Base-by-base conservation (phyloP, 2,113 vertebrate genomes). In the Cichladusa arquata region DNA sequence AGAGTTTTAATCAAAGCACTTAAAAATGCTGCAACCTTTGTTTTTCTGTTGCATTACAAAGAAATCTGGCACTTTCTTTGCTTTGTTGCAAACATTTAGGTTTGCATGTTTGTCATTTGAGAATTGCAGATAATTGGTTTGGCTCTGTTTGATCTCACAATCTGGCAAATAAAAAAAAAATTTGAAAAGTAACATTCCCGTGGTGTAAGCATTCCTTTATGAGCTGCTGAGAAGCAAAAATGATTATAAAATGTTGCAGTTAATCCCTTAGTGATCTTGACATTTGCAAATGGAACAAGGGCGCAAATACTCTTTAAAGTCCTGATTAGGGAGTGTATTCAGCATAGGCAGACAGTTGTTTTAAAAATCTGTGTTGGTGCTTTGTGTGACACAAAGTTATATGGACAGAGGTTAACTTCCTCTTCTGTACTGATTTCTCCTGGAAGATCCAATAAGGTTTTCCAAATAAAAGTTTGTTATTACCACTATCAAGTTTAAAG, bases 231-330 rank as follows among this genome's bases (percentile, higher is more conserved):
- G 90, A 95, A 66, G 78, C 36, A 88, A 73, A 93, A 93, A 40
- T 71, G 2, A 71, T 88, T 93, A 78, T 88, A 88, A 88, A 93
- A 74, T 65, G 31, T 74, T 96, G 40, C 33, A 28, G 64, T 92
- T 96, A 88, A 96, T 93, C 85, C 65, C 48, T 78, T 84, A 88
- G 86, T 93, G 79, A 88, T 96, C 82, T 83, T 88, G 88, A 93
- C 72, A 94, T 92, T 95, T 96, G 61, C 56, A 81, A 84, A 93
- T 86, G 31, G 45, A 88, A 28, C 28, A 85, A 92, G 8, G 78
- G 28, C 19, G 2, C 70, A 86, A 86, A 86, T 64, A 53, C n/a
- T 66, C 62, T 73, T 92, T 57, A 28, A 94, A 73, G 31, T 57
- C 60, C 58, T 83, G 67, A 70, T 95, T 78, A 40, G 26, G 33